Percentiles rank a stretch among this genome's conserved stretches.
Conservation (phyloP, 2,888 invertebrate genomes). For the Ichneumoninae sp. region DNA sequence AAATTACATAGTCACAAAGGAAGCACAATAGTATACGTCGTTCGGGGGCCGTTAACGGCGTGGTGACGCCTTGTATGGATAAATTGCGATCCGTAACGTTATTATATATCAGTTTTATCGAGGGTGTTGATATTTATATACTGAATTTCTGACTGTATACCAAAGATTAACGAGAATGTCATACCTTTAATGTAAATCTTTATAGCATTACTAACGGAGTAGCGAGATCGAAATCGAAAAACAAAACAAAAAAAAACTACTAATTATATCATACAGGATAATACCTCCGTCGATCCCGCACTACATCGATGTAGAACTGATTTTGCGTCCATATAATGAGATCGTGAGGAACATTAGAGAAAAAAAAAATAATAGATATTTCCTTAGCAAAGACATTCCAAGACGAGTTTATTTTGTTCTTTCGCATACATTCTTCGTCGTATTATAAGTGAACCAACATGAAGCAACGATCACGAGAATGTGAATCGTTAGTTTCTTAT, state of each 20-base stretch:
- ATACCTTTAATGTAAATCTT: slow-evolving; percentile 79
- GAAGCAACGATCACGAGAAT: slow-evolving; percentile 31
- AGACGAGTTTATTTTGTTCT: slow-evolving; percentile 37
- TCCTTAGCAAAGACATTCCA: slow-evolving; percentile 62
- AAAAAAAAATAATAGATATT: slow-evolving; percentile 47
- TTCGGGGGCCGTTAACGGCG: slow-evolving; percentile 10
- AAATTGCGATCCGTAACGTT: slow-evolving; percentile 51
- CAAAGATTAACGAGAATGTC: slow-evolving; percentile 83
- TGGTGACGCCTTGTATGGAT: background rate
- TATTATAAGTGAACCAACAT: slow-evolving; percentile 15
- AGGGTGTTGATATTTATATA: slow-evolving; percentile 78
- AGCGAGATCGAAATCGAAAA: slow-evolving; percentile 33
- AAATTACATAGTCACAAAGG: slow-evolving; percentile 68
- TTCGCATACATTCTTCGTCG: slow-evolving; percentile 48
- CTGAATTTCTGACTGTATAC: slow-evolving; percentile 81
- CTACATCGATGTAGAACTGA: slow-evolving; percentile 54
- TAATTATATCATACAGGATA: slow-evolving; percentile 66
- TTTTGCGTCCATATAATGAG: slow-evolving; percentile 56
- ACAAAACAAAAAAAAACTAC: slow-evolving; percentile 35
- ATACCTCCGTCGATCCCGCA: slow-evolving; percentile 55
- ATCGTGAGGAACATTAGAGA: slow-evolving; percentile 30
- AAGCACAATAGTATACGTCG: slow-evolving; percentile 67
- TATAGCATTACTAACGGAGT: slow-evolving; percentile 62
- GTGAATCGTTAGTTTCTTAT: slow-evolving; percentile 50
- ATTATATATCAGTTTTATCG: slow-evolving; percentile 69